Evolutionary conservation across 1,140 invertebrate genomes (phyloP).

Genomic region (Drosophila mauritiana): DNA sequence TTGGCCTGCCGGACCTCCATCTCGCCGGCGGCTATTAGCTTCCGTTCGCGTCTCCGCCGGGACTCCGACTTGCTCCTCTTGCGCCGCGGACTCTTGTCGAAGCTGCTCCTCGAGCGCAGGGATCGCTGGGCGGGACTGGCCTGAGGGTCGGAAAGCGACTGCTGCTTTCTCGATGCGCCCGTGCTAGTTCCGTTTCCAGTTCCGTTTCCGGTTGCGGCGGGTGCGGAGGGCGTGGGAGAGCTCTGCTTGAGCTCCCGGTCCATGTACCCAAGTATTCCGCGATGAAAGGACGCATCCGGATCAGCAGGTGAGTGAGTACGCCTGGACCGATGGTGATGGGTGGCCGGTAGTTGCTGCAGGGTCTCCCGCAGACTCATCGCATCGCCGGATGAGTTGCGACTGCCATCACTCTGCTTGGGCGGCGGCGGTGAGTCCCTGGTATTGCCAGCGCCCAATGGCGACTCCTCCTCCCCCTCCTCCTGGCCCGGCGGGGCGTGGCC

Average conservation of each 20-base stretch:
- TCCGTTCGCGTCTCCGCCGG: constrained; percentile 73
- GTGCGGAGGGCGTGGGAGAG: constrained; percentile 73
- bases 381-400: constrained; percentile 80
- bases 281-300: constrained; percentile 74
- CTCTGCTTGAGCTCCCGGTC: constrained; percentile 80
- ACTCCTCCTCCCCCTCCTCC: constrained; percentile 16
- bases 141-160: constrained; percentile 83
- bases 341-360: constrained; percentile 75
- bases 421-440: constrained; percentile 34
- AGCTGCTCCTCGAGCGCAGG: constrained; percentile 74
- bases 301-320: constrained; percentile 70
- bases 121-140: constrained; percentile 84
- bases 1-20: constrained; percentile 84
- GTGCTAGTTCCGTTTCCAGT: constrained; percentile 32
- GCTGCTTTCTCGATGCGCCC: constrained; percentile 68
- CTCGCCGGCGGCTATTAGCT: constrained; percentile 82
- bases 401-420: constrained; percentile 73
- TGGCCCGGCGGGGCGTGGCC: constrained; percentile 68
- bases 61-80: constrained; percentile 84
- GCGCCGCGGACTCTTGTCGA: constrained; percentile 84
- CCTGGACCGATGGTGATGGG: constrained; percentile 50
- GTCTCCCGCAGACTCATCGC: constrained; percentile 79
- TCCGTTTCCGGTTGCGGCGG: constrained; percentile 21
- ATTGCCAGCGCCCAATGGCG: constrained; percentile 40
- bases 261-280: constrained; percentile 81